Conservation (phyloP, 2,888 invertebrate genomes). For the Sturmia bella region DNA sequence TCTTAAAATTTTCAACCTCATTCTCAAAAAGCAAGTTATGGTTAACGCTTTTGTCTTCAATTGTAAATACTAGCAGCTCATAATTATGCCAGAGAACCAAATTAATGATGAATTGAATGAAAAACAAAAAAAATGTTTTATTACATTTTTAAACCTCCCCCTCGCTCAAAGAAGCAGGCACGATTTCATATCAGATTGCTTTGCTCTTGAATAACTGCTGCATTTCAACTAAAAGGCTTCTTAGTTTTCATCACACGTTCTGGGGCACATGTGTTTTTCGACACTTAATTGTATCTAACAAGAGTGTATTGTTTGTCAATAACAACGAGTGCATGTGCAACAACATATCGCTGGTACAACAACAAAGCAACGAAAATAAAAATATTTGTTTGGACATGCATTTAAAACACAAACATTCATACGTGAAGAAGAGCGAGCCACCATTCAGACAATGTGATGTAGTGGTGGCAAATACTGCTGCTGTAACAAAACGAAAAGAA, state of each 20-base stretch:
- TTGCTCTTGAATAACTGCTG: neutral
- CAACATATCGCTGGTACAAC: neutral
- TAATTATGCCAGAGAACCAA: too few relatives aligned
- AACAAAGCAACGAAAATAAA: conserved; percentile 14
- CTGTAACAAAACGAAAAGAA: neutral
- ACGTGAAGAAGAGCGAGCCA: conserved; percentile 13
- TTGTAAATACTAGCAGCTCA: too few relatives aligned
- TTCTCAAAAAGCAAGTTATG: too few relatives aligned
- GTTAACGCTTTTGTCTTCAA: too few relatives aligned
- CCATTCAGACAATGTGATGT: conserved; percentile 24
- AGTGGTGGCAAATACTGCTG: conserved; percentile 23
- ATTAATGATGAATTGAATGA: too few relatives aligned
- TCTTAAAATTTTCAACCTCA: too few relatives aligned
- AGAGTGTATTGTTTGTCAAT: conserved; percentile 59
- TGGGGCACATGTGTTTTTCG: conserved; percentile 49
- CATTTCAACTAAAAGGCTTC: conserved; percentile 21
- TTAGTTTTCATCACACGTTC: conserved; percentile 54
- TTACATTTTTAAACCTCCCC: too few relatives aligned
- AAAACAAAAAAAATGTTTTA: too few relatives aligned
- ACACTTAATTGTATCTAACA: conserved; percentile 51
- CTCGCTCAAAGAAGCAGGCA: too few relatives aligned
- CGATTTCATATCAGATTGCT: neutral
- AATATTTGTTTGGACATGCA: conserved; percentile 34
- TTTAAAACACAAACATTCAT: conserved; percentile 16
- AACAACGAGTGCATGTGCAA: conserved; percentile 21